Conservation (phyloP, 2,113 vertebrate genomes). For the Piaya cayana region DNA sequence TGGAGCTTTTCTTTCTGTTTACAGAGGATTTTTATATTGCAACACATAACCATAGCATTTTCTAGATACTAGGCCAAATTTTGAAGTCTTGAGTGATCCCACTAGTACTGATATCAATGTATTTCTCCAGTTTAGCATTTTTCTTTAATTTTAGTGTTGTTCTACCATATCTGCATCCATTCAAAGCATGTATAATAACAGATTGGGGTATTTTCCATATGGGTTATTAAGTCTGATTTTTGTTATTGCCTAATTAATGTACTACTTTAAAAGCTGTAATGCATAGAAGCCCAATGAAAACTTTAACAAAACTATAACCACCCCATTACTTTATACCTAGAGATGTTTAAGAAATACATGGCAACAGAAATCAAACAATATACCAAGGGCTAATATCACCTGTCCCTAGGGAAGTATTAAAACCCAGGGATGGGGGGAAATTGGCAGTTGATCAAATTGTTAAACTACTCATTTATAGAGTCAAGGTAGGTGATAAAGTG, state of each 20-base stretch:
- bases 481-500: neutral
- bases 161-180: neutral
- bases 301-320: neutral
- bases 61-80: neutral
- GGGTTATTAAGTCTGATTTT: neutral
- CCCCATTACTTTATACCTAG: neutral
- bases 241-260: neutral
- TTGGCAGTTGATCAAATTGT: neutral
- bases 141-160: neutral
- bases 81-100: neutral
- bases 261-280: neutral
- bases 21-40: neutral
- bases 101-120: neutral
- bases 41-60: neutral
- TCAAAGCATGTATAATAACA: neutral
- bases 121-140: neutral
- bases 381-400: neutral
- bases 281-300: neutral
- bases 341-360: neutral
- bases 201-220: neutral
- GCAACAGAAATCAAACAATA: conserved; percentile 1
- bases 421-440: neutral
- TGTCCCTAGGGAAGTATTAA: neutral
- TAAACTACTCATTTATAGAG: neutral
- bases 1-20: neutral